Evolutionary conservation across 2,888 invertebrate genomes (phyloP).

Genomic region (Mellilla xanthometata): DNA sequence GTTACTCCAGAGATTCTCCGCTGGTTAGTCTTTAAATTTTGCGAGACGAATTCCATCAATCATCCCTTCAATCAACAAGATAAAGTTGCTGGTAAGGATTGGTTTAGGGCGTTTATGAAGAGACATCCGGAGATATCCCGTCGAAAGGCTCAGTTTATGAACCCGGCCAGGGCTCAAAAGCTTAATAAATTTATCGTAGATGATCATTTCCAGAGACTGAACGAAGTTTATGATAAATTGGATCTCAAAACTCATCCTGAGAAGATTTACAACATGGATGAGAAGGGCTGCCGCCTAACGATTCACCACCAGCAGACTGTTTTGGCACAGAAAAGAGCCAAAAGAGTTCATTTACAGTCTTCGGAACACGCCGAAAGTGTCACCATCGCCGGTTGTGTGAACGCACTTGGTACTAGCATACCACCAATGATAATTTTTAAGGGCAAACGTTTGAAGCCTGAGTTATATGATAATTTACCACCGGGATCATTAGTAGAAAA

Average conservation of each 20-base stretch:
- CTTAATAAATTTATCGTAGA: background rate
- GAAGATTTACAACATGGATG: conserved; percentile 32
- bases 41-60: too few species aligned
- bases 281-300: conserved; percentile 33
- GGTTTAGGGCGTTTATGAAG: background rate
- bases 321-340: conserved; percentile 23
- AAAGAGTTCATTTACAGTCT: conserved; percentile 30
- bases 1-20: too few species aligned
- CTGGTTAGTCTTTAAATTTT: too few species aligned
- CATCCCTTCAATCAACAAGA: too few species aligned
- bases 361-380: conserved; percentile 30
- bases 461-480: conserved; percentile 15
- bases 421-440: background rate
- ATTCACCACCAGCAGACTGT: background rate
- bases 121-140: background rate
- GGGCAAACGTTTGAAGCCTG: conserved; percentile 24
- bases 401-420: background rate
- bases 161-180: background rate
- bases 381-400: background rate
- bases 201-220: background rate
- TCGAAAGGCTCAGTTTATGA: background rate
- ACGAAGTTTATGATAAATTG: background rate
- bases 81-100: background rate
- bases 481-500: conserved; percentile 26
- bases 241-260: conserved; percentile 22